Percentiles rank a stretch among this genome's conserved stretches.
Evolutionary conservation across 2,888 invertebrate genomes (phyloP).

Genomic region (Biston betularia): DNA sequence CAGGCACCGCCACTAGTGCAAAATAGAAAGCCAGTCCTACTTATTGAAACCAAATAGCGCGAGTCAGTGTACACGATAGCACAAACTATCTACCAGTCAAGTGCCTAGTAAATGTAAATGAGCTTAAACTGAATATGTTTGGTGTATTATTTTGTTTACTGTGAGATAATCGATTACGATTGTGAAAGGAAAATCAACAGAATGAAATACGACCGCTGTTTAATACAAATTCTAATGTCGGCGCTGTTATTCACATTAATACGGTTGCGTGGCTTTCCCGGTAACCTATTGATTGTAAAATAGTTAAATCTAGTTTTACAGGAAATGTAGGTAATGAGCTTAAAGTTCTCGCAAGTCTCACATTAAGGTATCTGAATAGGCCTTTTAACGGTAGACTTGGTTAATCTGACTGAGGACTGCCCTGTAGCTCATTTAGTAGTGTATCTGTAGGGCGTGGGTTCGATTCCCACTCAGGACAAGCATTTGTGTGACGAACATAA

Average conservation of each 20-base stretch:
- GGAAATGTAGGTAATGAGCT: conserved; percentile 44
- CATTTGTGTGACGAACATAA: too few relatives aligned
- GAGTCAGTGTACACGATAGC: conserved; percentile 49
- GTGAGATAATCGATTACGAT: conserved; percentile 34
- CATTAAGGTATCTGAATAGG: conserved; percentile 43
- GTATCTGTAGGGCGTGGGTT: too few relatives aligned
- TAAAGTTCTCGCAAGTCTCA: conserved; percentile 46
- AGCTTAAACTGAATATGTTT: conserved; percentile 41
- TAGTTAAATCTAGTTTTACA: conserved; percentile 38
- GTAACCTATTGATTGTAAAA: conserved; percentile 39
- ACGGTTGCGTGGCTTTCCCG: conserved; percentile 35
- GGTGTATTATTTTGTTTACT: conserved; percentile 36
- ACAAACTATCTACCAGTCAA: conserved; percentile 52
- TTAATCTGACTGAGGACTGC: conserved; percentile 4
- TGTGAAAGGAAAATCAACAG: conserved; percentile 33
- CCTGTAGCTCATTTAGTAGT: too few relatives aligned
- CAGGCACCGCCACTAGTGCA: conserved; percentile 41
- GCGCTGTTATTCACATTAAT: conserved; percentile 33
- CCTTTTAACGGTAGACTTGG: conserved; percentile 36
- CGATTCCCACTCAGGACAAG: too few relatives aligned
- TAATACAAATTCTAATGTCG: conserved; percentile 32
- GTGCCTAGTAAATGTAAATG: conserved; percentile 49
- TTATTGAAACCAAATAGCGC: conserved; percentile 49
- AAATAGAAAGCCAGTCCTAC: conserved; percentile 56
- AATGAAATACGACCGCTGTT: conserved; percentile 29